Evolutionary conservation across 2,113 vertebrate genomes (phyloP), one percentile per base, ranked within the genome.

Genomic region (Noctilio leporinus): DNA sequence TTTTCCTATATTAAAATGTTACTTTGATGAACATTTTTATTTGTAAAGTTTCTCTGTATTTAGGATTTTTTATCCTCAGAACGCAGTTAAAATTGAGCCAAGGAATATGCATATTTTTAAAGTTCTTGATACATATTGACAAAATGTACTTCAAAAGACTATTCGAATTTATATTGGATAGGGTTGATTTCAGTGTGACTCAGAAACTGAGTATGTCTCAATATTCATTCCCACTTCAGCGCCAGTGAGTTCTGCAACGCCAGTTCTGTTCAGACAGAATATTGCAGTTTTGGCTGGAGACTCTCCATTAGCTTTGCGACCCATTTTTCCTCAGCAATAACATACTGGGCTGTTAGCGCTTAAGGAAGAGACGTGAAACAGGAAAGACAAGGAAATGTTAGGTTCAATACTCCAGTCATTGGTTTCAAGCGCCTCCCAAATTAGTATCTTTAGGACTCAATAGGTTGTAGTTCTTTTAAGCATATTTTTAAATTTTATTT

Each of bases 71-170:
- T 35, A 35, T 19, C 5, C 35, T 72, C 45, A 80, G 30, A 35
- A 65, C 77, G 17, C 64, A 78, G 47, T 77, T 92, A 94, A 91
- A 78, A 88, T 72, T 88, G n/a, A n/a, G 53, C 47, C 51, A 92
- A 91, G 28, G 28, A 94, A 86, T 72, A 92, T 10, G 22, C 19
- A 80, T 53, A 88, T 43, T 83, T 92, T 92, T 86, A 57, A 89
- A 87, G 78, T 85, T 89, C 24, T 45, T 90, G 73, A 81, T 49
- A 64, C 30, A 67, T 51, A 80, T 0, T 90, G 40, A 43, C 76
- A 78, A 95, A 93, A 91, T 47, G 22, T 28, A 49, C 70, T 87
- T 90, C 11, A 3, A 65, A 91, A 90, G 15, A 67, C 20, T 49
- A 53, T 62, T 86, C 69, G 20, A 53, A n/a, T 72, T 69, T 80